Evolutionary conservation across 2,797 vertebrate species (phyloP).

Genomic region (Amniataba percoides): DNA sequence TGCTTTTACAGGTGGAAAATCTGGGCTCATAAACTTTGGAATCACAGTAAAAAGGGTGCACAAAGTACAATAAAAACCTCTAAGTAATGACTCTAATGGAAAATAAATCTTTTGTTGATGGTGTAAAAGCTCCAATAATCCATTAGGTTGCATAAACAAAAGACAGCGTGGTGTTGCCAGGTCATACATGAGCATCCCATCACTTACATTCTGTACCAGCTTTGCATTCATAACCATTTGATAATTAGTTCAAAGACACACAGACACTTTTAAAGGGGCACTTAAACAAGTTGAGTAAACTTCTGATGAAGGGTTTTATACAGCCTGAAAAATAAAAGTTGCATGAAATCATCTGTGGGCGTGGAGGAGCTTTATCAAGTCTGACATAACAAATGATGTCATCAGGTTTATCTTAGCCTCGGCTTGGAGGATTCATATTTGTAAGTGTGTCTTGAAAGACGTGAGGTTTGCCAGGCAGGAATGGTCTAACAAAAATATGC

Average conservation of each 20-base stretch:
- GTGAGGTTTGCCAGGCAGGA: neutral
- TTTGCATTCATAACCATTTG: conserved; percentile 13
- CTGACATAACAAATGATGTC: neutral
- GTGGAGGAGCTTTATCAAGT: neutral
- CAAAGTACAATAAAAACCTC: neutral
- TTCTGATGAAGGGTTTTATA: neutral
- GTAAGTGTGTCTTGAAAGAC: neutral
- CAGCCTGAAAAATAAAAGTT: conserved; percentile 3
- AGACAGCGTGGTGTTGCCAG: neutral
- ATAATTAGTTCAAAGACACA: neutral
- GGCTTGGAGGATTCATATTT: neutral
- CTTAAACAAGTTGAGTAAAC: neutral
- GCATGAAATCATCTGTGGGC: neutral
- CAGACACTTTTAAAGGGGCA: neutral
- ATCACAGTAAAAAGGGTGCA: neutral
- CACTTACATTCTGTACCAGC: neutral
- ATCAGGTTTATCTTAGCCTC: neutral
- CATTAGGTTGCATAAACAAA: neutral
- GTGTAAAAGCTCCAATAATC: neutral
- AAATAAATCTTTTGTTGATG: conserved; percentile 16
- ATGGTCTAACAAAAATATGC: neutral
- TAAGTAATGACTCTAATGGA: conserved; percentile 1
- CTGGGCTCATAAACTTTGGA: neutral
- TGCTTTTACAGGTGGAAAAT: conserved; percentile 19
- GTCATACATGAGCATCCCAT: neutral